These are phyloP conservation scores for Thunnus thynnus DNA, from an alignment of 2,113 vertebrate genomes.

Conservation along the genomic window DNA sequence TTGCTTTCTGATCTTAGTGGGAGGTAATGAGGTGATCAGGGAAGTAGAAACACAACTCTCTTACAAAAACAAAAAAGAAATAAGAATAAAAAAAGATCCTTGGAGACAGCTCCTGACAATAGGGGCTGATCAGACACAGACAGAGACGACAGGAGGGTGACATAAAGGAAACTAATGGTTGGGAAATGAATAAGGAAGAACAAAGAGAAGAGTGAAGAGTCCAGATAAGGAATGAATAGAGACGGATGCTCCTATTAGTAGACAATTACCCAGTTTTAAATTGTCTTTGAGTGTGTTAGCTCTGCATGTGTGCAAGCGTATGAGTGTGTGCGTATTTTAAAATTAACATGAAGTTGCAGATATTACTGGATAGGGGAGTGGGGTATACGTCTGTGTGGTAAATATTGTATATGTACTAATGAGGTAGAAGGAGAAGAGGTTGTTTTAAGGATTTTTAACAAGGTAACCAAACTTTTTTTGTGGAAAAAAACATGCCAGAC, in stretches of 20 bases:
- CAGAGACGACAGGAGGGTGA: conserved; percentile 32
- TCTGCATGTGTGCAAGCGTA: neutral
- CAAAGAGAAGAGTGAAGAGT: conserved; percentile 41
- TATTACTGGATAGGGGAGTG: neutral
- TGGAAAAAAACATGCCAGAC: too few species aligned
- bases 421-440: too few species aligned
- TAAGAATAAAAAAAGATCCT: conserved; percentile 8
- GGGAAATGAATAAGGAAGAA: conserved; percentile 8
- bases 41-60: conserved; percentile 12
- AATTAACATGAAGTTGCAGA: conserved; percentile 9
- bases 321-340: neutral
- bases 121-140: conserved; percentile 49
- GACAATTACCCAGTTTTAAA: conserved; percentile 46
- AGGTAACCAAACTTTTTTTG: too few species aligned
- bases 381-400: too few species aligned
- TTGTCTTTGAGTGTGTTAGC: conserved; percentile 30
- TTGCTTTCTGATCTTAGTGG: conserved; percentile 22
- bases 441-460: too few species aligned
- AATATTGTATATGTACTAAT: too few species aligned
- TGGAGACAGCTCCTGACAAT: conserved; percentile 38
- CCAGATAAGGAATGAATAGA: conserved; percentile 54
- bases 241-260: conserved; percentile 48
- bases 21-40: conserved; percentile 48
- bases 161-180: conserved; percentile 56
- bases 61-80: conserved; percentile 20